These are phyloP conservation scores for Coregonus suidteri DNA, from an alignment of 2,797 vertebrate species.

Conservation along the genomic window DNA sequence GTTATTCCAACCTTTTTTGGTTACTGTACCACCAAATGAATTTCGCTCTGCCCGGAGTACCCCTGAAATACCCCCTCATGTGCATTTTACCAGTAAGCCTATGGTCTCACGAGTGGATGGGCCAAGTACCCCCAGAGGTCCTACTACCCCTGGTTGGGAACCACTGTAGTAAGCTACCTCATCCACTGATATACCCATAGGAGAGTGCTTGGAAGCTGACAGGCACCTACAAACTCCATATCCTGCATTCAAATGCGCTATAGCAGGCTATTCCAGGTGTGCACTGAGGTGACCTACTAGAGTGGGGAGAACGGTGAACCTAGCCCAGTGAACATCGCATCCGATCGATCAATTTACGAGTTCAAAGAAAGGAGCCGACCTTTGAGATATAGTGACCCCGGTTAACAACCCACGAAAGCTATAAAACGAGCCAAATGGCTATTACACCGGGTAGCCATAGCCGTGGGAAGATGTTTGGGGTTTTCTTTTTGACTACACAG, in stretches of 20 bases:
- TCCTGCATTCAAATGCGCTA: not conserved
- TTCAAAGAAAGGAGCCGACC: not conserved
- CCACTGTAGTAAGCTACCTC: no score
- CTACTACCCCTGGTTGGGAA: no score
- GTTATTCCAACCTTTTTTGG: no score
- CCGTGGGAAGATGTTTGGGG: no score
- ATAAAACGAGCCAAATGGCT: not conserved
- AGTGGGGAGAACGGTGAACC: not conserved
- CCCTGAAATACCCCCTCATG: no score
- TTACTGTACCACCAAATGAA: no score
- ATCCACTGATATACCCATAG: not conserved
- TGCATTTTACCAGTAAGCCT: no score
- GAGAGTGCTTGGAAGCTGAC: not conserved
- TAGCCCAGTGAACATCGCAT: not conserved
- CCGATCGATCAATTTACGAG: not conserved
- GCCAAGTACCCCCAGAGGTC: no score
- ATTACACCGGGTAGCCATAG: conserved; percentile 43
- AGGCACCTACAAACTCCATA: not conserved
- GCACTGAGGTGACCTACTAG: not conserved
- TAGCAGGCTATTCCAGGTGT: not conserved
- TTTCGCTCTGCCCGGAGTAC: no score
- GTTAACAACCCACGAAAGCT: not conserved
- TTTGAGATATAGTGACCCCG: not conserved
- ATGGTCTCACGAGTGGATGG: no score
- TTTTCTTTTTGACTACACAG: no score